Evolutionary conservation across 2,888 invertebrate genomes (phyloP), one percentile per base, ranked within the genome.

Genomic region (Germaria angustata): DNA sequence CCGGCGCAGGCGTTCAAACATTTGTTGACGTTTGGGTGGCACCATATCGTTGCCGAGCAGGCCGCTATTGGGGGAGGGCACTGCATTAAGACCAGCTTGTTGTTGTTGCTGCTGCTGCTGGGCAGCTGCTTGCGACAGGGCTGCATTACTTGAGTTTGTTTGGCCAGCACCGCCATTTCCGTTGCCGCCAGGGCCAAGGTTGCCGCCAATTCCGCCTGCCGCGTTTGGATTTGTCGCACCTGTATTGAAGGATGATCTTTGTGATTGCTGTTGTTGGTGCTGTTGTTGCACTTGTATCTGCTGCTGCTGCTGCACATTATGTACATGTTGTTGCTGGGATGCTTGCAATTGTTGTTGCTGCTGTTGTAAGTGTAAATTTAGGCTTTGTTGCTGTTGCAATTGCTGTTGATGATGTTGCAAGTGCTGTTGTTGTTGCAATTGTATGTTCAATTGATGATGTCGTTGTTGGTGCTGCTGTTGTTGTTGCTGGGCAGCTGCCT

Each of bases 1-100:
- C 84, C 97, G 94, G 87, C 95, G 95, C 72, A 96, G 92, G 85
- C 97, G 94, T 91, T 97, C 97, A 87, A 98, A 95, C 89, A 96
- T 96, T 89, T 96, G 96, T 91, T 96, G 96, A 85, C 95, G 92
- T 91, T 96, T 96, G 46, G 96, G 95, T 88, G 96, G 95, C 89
- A 95, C 92, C 85, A 93, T 92, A 92, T 96, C 84, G 46, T 65
- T 77, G 68, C 78, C 77, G 59, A 80, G 81, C 44, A 78, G 44
- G 13, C 80, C 79, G 22, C 69, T 44, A 39, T 77, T 80, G 20
- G 82, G 77, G 39, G 80, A 84, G 75, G 86, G 85, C n/a, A 72
- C 81, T 2, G 77, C 66, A 79, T 72, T 73, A 71, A 71, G 78
- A 32, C 69, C 80, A 36, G 11, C 71, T 61, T 84, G 85, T 39